Base-by-base conservation (phyloP, 2,113 vertebrate species). In the Rhizomys pruinosus region DNA sequence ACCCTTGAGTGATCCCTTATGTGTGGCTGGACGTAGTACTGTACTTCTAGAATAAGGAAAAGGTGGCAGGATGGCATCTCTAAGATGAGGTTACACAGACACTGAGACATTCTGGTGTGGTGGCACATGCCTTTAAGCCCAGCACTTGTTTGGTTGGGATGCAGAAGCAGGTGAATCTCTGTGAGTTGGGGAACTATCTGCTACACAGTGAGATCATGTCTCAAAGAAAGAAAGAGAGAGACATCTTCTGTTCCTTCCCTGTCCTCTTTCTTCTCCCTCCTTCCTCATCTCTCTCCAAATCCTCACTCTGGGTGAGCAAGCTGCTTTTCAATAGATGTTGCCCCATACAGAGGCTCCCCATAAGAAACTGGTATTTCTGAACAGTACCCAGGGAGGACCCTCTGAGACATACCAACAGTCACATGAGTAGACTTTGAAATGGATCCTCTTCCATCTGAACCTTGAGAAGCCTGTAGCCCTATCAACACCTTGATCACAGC, bases 1-100 rank as follows among this genome's bases (percentile, higher is more conserved):
- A 16, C n/a, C 5, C 8, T 74, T 47, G 27, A 29, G 9, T 10
- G 37, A 44, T 37, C 47, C 23, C 57, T 71, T 57, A n/a, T 17
- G 20, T 61, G 23, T 63, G 27, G 17, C 23, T 34, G 32, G 3
- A 22, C 19, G 11, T 59, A 34, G 13, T 57, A 17, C 44, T 82
- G 82, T 90, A 63, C 22, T 90, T 90, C 87, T 79, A 74, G 42
- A 90, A 81, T 20, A 47, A 82, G 17, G 29, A 13, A 61, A 13
- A 71, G n/a, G 55, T 81, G 20, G 44, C 12, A 39, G 8, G 6
- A 39, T 12, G 52, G 9, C 47, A 34, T 37, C 57, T 90, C 52
- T 55, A 44, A 76, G 52, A 81, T 69, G 20, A 57, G 44, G 39
- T 69, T 64, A 76, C 32, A 47, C 76, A 92, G 64, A 94, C 29